These are phyloP conservation scores for Hydrozoanthus tunicans DNA, from an alignment of 64 coral and sea anemone genomes.

Conservation along the genomic window DNA sequence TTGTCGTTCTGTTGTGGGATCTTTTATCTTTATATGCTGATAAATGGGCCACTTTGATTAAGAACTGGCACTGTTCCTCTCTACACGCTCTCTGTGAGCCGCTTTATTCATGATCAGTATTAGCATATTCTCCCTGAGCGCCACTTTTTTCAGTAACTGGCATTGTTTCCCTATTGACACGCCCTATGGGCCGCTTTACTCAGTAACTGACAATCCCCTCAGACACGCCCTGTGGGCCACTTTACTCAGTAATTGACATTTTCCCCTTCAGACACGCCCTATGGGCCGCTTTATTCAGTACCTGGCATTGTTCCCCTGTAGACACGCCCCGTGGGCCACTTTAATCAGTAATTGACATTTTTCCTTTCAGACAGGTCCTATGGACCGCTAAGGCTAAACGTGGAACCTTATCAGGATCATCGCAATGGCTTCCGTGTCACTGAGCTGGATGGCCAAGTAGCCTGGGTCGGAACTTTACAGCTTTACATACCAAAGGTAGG, in stretches of 20 bases:
- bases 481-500: constrained; percentile 47
- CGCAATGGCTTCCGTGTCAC: constrained; percentile 8
- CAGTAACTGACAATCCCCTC: too few relatives aligned
- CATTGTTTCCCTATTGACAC: background rate
- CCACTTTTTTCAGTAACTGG: too few relatives aligned
- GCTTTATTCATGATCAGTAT: background rate
- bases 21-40: too few relatives aligned
- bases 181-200: too few relatives aligned
- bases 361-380: background rate
- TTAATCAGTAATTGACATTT: background rate
- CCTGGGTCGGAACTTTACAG: constrained; percentile 38
- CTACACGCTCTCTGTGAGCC: background rate
- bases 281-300: background rate
- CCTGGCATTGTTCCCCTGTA: background rate
- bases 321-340: background rate
- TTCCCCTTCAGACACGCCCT: background rate
- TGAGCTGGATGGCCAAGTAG: constrained; percentile 27
- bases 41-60: too few relatives aligned
- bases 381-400: constrained; percentile 13
- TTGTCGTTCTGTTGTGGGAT: too few relatives aligned
- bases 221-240: too few relatives aligned
- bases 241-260: background rate
- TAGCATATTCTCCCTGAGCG: too few relatives aligned
- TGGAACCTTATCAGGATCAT: constrained; percentile 42
- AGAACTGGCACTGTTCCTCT: background rate